Base-by-base conservation (phyloP, 2,113 vertebrate genomes). In the Saimiri boliviensis region DNA sequence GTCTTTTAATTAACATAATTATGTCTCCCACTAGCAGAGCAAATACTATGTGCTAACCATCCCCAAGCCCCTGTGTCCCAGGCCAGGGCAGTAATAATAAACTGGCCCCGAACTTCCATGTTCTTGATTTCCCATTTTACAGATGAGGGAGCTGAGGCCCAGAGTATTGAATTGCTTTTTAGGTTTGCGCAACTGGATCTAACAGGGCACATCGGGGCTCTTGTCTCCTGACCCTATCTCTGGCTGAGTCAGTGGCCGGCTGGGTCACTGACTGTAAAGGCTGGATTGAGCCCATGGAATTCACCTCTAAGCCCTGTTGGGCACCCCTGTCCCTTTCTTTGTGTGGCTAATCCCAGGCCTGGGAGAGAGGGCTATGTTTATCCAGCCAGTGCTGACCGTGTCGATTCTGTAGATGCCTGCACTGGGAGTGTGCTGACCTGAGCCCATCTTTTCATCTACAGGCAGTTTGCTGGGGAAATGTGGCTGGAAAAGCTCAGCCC, bases 261-360 rank as follows among this genome's bases (percentile, higher is more conserved):
- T 1, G 0, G 27, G 81, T 91, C 95, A 91, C 58, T 84, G 95
- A 89, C 73, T 32, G 0, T 2, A 6, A 40, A 68, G 66, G 82
- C 56, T 25, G 54, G 17, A 13, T 11, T 88, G 88, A 86, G 81
- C 58, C 58, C 6, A 0, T 32, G 82, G 97, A 79, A 94, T 96
- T 47, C 54, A 23, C 27, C 81, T 37, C 90, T 9, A 58, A 70
- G 88, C 58, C 56, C 86, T 3, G 2, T 5, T 2, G 66, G 66
- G 47, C 21, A 4, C 70, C 70, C 71, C 13, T 8, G 11, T 20
- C 6, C 35, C 37, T 56, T 49, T 54, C n/a, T 97, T 96, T 95
- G 30, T 94, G 60, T 23, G 13, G 17, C 68, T 97, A 97, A 97
- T 97, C 96, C 96, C 81, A 0, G 0, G 97, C 40, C 88, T 81